Evolutionary conservation across 2,113 vertebrate genomes (phyloP).

Genomic region (Colinus virginianus): DNA sequence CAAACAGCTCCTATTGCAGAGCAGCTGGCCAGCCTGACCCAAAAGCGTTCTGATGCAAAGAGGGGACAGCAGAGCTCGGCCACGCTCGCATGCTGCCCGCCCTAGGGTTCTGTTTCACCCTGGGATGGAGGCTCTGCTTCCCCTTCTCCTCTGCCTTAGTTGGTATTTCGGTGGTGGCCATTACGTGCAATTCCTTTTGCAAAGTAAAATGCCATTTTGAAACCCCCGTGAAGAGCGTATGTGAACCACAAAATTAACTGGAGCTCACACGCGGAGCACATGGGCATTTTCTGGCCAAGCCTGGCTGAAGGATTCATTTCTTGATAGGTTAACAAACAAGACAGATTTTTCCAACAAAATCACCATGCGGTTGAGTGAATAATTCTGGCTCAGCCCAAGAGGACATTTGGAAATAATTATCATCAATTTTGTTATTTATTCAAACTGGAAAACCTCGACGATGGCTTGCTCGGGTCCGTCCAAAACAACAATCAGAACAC

Average conservation of each 20-base stretch:
- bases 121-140: rapidly evolving
- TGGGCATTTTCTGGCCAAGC: background rate
- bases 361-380: constrained; percentile 24
- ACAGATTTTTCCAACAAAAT: constrained; percentile 55
- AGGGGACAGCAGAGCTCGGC: background rate
- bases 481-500: constrained; percentile 32
- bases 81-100: rapidly evolving
- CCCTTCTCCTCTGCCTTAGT: background rate
- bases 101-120: background rate
- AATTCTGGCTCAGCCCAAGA: constrained; percentile 54
- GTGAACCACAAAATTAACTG: background rate
- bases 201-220: background rate
- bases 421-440: constrained; percentile 61
- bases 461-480: constrained; percentile 58
- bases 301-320: background rate
- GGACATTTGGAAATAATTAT: constrained; percentile 70
- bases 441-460: constrained; percentile 51
- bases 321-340: constrained; percentile 36
- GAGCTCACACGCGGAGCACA: background rate
- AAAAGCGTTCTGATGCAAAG: background rate
- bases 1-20: background rate
- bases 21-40: background rate
- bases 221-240: background rate
- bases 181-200: background rate
- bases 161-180: background rate